These are phyloP conservation scores for Andrena trimmerana DNA, from an alignment of 2,888 invertebrate genomes.

Conservation along the genomic window DNA sequence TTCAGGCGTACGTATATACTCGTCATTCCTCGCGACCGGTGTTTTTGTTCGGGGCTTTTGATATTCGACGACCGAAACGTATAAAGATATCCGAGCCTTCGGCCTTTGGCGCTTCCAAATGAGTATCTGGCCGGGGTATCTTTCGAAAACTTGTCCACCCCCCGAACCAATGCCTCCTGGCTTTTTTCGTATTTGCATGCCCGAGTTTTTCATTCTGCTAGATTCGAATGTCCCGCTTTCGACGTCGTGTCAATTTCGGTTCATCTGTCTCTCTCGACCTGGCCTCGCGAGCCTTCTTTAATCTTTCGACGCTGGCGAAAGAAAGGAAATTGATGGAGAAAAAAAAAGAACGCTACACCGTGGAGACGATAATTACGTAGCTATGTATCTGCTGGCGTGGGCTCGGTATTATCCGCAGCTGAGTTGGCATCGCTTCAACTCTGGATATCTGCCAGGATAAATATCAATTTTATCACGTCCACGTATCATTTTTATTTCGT, in stretches of 20 bases:
- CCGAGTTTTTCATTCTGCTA: slow-evolving; percentile 42
- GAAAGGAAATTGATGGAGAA: slow-evolving; percentile 19
- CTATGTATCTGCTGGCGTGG: slow-evolving; percentile 30
- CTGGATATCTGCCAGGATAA: slow-evolving; percentile 78
- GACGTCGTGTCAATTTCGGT: slow-evolving; percentile 48
- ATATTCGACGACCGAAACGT: background rate
- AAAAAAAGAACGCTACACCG: slow-evolving; percentile 29
- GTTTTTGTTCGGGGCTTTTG: background rate
- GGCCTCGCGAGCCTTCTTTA: slow-evolving; percentile 29
- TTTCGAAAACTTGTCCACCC: slow-evolving; percentile 39
- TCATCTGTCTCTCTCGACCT: slow-evolving; percentile 9
- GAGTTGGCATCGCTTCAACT: slow-evolving; percentile 70
- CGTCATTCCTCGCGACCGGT: background rate
- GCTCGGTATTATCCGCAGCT: slow-evolving; percentile 55
- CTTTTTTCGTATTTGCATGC: slow-evolving; percentile 43
- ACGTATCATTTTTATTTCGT: slow-evolving; percentile 67
- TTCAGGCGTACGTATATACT: no score
- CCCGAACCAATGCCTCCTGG: slow-evolving; percentile 34
- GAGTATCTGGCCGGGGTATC: slow-evolving; percentile 31
- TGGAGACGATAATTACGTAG: slow-evolving; percentile 57
- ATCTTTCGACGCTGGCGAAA: slow-evolving; percentile 29
- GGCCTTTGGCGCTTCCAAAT: slow-evolving; percentile 23
- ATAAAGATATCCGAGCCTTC: slow-evolving; percentile 14
- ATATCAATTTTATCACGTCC: slow-evolving; percentile 78
- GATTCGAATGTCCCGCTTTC: slow-evolving; percentile 48